These are phyloP conservation scores for Emydocephalus ijimae DNA, from an alignment of 2,113 vertebrate genomes.

Conservation along the genomic window DNA sequence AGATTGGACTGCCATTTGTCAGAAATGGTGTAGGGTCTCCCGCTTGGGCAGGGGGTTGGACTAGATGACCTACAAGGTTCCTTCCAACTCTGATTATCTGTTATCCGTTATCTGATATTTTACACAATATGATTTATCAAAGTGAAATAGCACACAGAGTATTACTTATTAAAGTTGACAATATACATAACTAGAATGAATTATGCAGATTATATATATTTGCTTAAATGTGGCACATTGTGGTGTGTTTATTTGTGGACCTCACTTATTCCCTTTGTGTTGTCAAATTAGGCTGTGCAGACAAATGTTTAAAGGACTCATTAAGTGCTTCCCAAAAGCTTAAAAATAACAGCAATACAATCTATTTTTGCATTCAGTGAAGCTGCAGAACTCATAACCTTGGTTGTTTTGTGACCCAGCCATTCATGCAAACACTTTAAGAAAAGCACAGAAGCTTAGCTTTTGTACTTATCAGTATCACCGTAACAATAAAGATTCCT, in stretches of 20 bases:
- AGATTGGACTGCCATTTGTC: too few relatives aligned
- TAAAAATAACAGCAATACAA: neutral
- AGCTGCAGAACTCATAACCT: neutral
- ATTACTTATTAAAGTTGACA: neutral
- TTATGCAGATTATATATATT: neutral
- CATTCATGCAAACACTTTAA: neutral
- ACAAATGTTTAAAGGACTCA: neutral
- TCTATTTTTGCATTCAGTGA: neutral
- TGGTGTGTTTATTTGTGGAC: neutral
- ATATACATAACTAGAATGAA: neutral
- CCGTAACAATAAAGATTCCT: neutral
- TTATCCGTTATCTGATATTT: neutral
- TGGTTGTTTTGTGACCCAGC: neutral
- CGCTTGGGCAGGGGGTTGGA: too few relatives aligned
- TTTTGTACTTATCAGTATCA: neutral
- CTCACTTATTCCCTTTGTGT: neutral
- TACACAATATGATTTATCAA: neutral
- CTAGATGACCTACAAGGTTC: too few relatives aligned
- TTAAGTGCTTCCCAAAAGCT: neutral
- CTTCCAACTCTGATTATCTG: too few relatives aligned
- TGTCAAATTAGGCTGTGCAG: neutral
- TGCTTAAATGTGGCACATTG: neutral
- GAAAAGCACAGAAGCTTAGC: neutral
- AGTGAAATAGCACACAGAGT: neutral
- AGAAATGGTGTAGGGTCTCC: too few relatives aligned